phyloP scores from a whole-genome alignment of 1,140 invertebrate species.

The Lethrus apterus region DNA sequence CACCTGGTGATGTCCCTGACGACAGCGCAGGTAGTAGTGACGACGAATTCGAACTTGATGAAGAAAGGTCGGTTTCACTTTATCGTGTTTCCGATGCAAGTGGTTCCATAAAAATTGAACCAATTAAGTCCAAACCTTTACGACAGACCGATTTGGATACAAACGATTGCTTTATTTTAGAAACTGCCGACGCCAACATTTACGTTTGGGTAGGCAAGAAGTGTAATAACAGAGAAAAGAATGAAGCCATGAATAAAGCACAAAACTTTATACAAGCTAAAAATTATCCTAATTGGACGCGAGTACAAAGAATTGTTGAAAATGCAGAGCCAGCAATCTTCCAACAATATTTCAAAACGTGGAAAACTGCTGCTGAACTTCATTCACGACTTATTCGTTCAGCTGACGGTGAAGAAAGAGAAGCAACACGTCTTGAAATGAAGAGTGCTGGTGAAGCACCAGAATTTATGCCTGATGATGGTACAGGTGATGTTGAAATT shows the following conservation, averaged over 20 bases:
- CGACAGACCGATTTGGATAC: slow-evolving; percentile 65
- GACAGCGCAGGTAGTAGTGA: slow-evolving; percentile 62
- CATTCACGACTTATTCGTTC: slow-evolving; percentile 49
- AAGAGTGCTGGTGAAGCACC: slow-evolving; percentile 48
- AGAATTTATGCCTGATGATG: slow-evolving; percentile 69
- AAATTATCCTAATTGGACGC: slow-evolving; percentile 73
- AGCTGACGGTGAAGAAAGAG: slow-evolving; percentile 20
- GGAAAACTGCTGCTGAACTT: slow-evolving; percentile 58
- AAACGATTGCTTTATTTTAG: slow-evolving; percentile 77
- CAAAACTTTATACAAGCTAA: slow-evolving; percentile 62
- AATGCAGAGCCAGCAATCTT: slow-evolving; percentile 67
- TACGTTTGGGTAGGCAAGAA: slow-evolving; percentile 82
- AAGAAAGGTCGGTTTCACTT: slow-evolving; percentile 51
- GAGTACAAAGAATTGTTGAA: slow-evolving; percentile 63
- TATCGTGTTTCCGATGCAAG: slow-evolving; percentile 64
- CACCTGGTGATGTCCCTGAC: slow-evolving; percentile 57
- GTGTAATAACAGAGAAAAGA: slow-evolving; percentile 67
- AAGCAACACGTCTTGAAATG: slow-evolving; percentile 19
- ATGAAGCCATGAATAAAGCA: slow-evolving; percentile 68
- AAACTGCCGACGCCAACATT: slow-evolving; percentile 70
- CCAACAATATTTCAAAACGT: slow-evolving; percentile 70
- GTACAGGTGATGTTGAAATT: slow-evolving; percentile 49
- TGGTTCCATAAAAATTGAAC: slow-evolving; percentile 57
- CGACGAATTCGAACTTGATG: slow-evolving; percentile 49
- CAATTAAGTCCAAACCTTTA: slow-evolving; percentile 59